phyloP scores from a whole-genome alignment of 2,888 invertebrate genomes.

The Lithosia quadra region DNA sequence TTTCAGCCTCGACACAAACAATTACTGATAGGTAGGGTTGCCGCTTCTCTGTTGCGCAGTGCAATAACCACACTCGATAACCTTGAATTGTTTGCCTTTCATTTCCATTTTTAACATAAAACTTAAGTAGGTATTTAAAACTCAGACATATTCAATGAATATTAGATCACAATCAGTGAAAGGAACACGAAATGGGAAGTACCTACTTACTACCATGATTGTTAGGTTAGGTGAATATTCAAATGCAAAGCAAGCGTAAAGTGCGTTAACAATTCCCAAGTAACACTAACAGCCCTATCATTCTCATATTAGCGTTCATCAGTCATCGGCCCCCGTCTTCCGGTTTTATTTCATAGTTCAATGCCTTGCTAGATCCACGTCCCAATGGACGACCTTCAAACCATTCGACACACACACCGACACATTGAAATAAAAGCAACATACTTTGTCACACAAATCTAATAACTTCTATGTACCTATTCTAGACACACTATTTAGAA shows the following conservation, averaged over 20 bases:
- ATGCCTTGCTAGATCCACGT: slow-evolving; percentile 71
- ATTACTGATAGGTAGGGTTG: slow-evolving; percentile 33
- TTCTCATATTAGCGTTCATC: slow-evolving; percentile 67
- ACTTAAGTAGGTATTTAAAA: not conserved
- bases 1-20: slow-evolving; percentile 30
- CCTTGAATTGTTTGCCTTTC: not conserved
- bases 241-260: slow-evolving; percentile 25
- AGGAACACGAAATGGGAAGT: slow-evolving; percentile 19
- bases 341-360: slow-evolving; percentile 80
- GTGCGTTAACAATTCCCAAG: slow-evolving; percentile 24
- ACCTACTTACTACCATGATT: slow-evolving; percentile 1
- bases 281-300: slow-evolving; percentile 57
- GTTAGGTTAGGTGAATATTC: slow-evolving; percentile 25
- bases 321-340: slow-evolving; percentile 80
- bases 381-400: slow-evolving; percentile 71
- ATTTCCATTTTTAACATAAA: not conserved
- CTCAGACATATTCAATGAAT: not conserved
- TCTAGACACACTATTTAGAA: not conserved
- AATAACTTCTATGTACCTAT: not conserved
- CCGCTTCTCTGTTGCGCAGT: slow-evolving; percentile 23
- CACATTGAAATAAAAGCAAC: slow-evolving; percentile 31
- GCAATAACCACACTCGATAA: not conserved
- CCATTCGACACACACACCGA: slow-evolving; percentile 56
- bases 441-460: slow-evolving; percentile 26
- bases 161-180: slow-evolving; percentile 3